A percentile compares a stretch with the other conserved stretches of the same genome.
Conservation (phyloP, 2,113 vertebrate genomes). For the Pantherophis guttatus region DNA sequence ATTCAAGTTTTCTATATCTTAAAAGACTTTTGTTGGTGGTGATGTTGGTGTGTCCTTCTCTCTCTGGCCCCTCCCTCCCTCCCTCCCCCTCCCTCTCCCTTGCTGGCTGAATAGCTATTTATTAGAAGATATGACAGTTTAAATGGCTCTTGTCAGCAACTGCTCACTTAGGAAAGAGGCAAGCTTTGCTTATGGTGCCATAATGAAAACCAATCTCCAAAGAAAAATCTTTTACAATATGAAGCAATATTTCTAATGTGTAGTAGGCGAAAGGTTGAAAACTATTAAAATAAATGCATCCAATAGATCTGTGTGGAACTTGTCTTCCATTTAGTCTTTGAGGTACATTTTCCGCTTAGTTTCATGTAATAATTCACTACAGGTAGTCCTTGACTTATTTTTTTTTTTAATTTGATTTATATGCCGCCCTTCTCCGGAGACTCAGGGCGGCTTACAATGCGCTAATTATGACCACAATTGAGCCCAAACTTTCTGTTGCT, state of each 20-base stretch:
- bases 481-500: neutral
- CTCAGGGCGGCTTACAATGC: no score
- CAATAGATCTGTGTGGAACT: neutral
- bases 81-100: neutral
- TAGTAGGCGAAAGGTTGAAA: slow-evolving; percentile 20
- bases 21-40: slow-evolving; percentile 26
- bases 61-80: no score
- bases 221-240: slow-evolving; percentile 30
- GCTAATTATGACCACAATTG: neutral
- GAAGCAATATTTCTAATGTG: slow-evolving; percentile 9
- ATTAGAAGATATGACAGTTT: slow-evolving; percentile 41
- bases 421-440: no score
- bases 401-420: no score
- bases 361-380: neutral
- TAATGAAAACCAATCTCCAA: slow-evolving; percentile 42
- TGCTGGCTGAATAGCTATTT: slow-evolving; percentile 33
- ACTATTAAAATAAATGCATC: slow-evolving; percentile 27
- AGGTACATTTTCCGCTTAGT: neutral
- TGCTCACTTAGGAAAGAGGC: slow-evolving; percentile 39
- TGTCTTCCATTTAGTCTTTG: slow-evolving; percentile 21
- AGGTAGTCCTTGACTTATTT: neutral
- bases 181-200: slow-evolving; percentile 21
- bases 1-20: slow-evolving; percentile 36
- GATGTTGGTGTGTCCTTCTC: neutral
- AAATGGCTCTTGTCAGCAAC: slow-evolving; percentile 41